Conservation (phyloP, 2,888 invertebrate species). For the Lithophane leautieri region DNA sequence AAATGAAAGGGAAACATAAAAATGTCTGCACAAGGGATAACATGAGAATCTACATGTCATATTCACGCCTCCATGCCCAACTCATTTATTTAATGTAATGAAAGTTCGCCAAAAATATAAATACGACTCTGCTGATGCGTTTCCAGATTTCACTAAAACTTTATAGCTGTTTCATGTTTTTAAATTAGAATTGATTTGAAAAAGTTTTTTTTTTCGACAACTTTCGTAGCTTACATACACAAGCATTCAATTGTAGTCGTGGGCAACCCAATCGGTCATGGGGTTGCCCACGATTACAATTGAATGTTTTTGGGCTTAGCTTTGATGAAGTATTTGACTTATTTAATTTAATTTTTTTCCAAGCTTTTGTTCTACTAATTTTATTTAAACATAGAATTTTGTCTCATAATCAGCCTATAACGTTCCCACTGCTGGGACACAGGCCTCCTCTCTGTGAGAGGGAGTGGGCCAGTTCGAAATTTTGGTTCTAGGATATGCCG, state of each 20-base stretch:
- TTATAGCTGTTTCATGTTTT: not conserved
- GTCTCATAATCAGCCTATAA: too few relatives aligned
- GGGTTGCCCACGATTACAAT: not conserved
- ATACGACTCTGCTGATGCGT: not conserved
- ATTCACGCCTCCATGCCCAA: not conserved
- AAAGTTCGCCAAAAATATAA: not conserved
- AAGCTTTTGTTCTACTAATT: not conserved
- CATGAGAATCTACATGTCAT: slow-evolving; percentile 7
- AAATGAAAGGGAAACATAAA: slow-evolving; percentile 17
- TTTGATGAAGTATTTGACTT: not conserved
- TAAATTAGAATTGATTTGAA: not conserved
- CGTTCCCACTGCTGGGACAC: too few relatives aligned
- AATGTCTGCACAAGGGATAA: not conserved
- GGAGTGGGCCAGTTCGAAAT: too few relatives aligned
- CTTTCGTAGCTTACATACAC: not conserved
- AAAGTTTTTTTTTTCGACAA: not conserved
- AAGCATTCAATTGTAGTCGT: too few relatives aligned
- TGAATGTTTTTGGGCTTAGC: not conserved
- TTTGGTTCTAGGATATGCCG: too few relatives aligned
- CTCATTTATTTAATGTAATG: slow-evolving; percentile 30
- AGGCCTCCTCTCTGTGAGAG: too few relatives aligned
- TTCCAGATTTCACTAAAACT: not conserved
- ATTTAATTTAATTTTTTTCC: not conserved
- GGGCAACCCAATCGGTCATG: too few relatives aligned
- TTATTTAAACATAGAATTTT: not conserved